Percentiles rank a stretch among this genome's conserved stretches.
Evolutionary conservation across 2,113 vertebrate genomes (phyloP).

Genomic region (Prietella phreatophila): DNA sequence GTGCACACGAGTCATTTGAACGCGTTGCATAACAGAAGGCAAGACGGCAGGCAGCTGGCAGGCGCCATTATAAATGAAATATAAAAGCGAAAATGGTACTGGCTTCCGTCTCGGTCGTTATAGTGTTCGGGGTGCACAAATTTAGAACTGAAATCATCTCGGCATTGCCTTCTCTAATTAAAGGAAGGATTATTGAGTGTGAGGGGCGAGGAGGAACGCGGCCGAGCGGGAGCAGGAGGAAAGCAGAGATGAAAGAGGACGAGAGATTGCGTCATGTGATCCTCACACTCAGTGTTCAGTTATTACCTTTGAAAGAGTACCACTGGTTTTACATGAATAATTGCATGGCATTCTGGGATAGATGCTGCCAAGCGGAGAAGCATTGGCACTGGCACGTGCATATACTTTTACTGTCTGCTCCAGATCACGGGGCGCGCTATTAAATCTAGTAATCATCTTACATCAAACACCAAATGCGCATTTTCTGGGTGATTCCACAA

Average conservation of each 20-base stretch:
- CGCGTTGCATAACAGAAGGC: constrained; percentile 13
- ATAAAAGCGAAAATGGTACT: constrained; percentile 12
- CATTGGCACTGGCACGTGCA: background rate
- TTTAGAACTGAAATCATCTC: constrained; percentile 28
- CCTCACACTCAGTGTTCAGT: constrained; percentile 14
- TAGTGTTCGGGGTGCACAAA: constrained; percentile 31
- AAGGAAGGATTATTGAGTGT: constrained; percentile 38
- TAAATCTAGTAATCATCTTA: background rate
- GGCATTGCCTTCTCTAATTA: constrained; percentile 48
- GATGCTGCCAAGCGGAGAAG: background rate
- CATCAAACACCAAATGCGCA: background rate
- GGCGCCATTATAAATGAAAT: constrained; percentile 12
- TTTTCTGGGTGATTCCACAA: background rate
- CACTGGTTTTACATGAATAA: constrained; percentile 29
- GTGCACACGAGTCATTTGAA: constrained; percentile 13
- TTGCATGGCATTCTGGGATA: constrained; percentile 36
- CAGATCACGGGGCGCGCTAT: background rate
- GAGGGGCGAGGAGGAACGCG: constrained; percentile 1
- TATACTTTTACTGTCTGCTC: background rate
- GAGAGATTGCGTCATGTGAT: background rate
- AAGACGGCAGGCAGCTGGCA: constrained; percentile 31
- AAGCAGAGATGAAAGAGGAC: background rate
- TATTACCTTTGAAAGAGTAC: constrained; percentile 44
- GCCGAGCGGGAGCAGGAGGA: background rate
- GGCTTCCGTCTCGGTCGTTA: constrained; percentile 13